Evolutionary conservation across 2,888 invertebrate genomes (phyloP), one percentile per base, ranked within the genome.

Genomic region (Chalcosyrphus nemorum): DNA sequence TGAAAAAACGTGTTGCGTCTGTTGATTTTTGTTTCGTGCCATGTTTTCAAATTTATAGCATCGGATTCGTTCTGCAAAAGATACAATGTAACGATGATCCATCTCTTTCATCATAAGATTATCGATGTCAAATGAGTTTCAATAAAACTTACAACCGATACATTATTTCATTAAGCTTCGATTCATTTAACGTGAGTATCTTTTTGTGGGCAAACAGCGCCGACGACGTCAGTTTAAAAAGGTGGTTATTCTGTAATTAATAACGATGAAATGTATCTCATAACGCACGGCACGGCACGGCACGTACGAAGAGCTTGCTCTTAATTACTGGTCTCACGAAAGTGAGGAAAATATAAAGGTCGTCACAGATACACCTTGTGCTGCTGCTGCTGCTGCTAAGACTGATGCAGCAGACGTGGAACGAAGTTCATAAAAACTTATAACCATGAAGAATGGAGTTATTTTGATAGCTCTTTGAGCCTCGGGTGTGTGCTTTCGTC

Each of bases 281-380:
- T 74, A 74, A 74, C 54, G 63, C 74, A 74, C 74, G 56, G 54
- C 65, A 65, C 65, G 45, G 63, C 74, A 74, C 74, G 56, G 54
- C 65, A 65, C 65, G 45, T 43, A 52, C 41, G 70, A 4, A 29
- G 17, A 17, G 47, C 35, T 45, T 47, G 54, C 74, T 45, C 65
- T 74, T 65, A 74, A 74, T 74, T 74, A 65, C 74, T 38, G 45
- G 35, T 27, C 63, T 59, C 43, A 65, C 43, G 66, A 66, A 74
- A 76, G 65, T 70, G 65, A 81, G 57, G 70, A 65, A 71, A 76
- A 52, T 63, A 81, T 63, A 81, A 71, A 81, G 70, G 65, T 76
- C 76, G 35, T 35, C 70, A n/a, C n/a, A 45, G 56, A 71, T 81
- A 52, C 54, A 74, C 74, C 63, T 70, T 76, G n/a, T n/a, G n/a